Base-by-base conservation (phyloP, 2,888 invertebrate species). In the Caenorhabditis sp. region DNA sequence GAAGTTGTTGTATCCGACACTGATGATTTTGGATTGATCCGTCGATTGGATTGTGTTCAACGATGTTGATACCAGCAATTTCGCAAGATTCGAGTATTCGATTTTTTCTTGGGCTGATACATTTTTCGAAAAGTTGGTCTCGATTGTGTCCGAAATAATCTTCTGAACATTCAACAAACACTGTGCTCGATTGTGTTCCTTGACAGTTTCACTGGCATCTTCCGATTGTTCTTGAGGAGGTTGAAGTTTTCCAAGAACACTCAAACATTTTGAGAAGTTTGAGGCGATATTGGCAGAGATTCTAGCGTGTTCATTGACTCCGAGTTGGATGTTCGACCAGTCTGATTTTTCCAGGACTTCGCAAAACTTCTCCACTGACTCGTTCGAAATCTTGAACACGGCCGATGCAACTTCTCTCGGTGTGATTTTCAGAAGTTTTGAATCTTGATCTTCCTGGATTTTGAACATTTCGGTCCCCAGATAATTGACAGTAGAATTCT, bases 251-350 rank as follows among this genome's bases (percentile, higher is more conserved):
- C 73, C 73, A 0, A 73, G 58, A 27, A 73, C 51, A 24, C 26
- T 69, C 0, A 65, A 66, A 14, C 50, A 23, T 66, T 59, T 43
- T 3, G 43, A 43, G n/a, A 57, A 66, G 23, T 26, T 12, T 2
- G 66, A 19, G 21, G 73, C 55, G 10, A 73, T n/a, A 24, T 73
- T 73, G 24, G 37, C 57, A n/a, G 68, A 59, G 19, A 72, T 58
- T 6, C 31, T 49, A 2, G 58, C 31, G 53, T 68, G 62, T 26
- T 65, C 64, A 12, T 59, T 26, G 36, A 17, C 17, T 5, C 54
- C 59, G 6, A 72, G 55, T 23, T 17, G 60, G 6, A 72, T 55
- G 23, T 61, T 36, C 19, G 58, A 65, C 72, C 67, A 72, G 19
- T 72, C 72, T 21, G 59, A 59, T 19, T 68, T 61, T 17, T 72